Base-by-base conservation (phyloP, 2,113 vertebrate species). In the Petaurus breviceps region DNA sequence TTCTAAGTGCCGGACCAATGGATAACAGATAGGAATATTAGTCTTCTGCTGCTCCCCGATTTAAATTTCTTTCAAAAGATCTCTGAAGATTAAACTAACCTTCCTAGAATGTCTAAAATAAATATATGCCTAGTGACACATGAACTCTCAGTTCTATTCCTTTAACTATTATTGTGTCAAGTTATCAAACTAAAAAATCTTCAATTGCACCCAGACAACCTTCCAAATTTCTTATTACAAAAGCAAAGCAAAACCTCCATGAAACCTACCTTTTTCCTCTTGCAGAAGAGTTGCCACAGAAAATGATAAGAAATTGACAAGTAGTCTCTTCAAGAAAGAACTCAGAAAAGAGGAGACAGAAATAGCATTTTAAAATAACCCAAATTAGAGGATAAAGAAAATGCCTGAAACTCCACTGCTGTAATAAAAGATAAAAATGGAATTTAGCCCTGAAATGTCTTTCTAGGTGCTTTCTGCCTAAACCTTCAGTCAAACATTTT, bases 281-380 rank as follows among this genome's bases (percentile, higher is more conserved):
- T 90, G 95, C 92, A 22, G 90, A 91, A 91, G 93, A 96, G 95
- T 96, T 96, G 95, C 95, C 53, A 46, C 14, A 28, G 91, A 97
- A 95, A 94, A 95, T 96, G 93, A 51, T 92, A 97, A 98, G 95
- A 98, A 97, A 98, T 98, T 98, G 97, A 98, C 97, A 98, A 98
- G 97, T 98, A 95, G 55, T 96, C 96, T 97, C 98, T 98, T 98
- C 97, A 94, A 93, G 98, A 97, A 95, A 97, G 98, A 98, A 98
- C 98, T 98, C 98, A 95, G 51, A 49, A 97, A 98, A 97, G 91
- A 93, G n/a, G 91, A 94, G 90, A 96, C 93, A 93, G 52, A 98
- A 97, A 97, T 95, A 97, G 93, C 3, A 96, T 97, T 97, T 98
- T 96, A 96, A 95, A 92, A 93, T 95, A 95, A 96, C 97, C 25